Conservation (phyloP, 2,113 vertebrate species). For the Thamnaconus septentrionalis region DNA sequence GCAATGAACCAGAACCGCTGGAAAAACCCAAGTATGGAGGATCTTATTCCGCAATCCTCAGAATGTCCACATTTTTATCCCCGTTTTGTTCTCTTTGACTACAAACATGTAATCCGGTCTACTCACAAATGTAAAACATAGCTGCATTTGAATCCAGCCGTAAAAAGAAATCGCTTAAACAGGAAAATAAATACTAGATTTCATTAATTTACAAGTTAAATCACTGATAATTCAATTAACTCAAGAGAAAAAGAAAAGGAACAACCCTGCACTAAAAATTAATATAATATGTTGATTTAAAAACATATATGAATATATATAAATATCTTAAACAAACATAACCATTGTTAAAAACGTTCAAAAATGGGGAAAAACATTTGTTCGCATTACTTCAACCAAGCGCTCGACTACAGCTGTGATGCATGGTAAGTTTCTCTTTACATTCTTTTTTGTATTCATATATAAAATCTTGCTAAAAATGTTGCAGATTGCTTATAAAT, state of each 20-base stretch:
- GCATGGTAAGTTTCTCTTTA: constrained; percentile 63
- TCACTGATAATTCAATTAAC: too few relatives aligned
- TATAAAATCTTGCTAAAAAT: too few relatives aligned
- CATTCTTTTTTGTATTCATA: background rate
- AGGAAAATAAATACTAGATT: too few relatives aligned
- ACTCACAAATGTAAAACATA: background rate
- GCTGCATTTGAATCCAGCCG: background rate
- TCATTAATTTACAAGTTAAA: too few relatives aligned
- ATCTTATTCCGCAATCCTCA: background rate
- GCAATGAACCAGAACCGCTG: constrained; percentile 93
- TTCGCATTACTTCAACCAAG: constrained; percentile 32
- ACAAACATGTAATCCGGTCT: background rate
- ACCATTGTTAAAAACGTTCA: background rate
- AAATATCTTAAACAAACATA: background rate
- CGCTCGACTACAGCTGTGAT: constrained; percentile 42
- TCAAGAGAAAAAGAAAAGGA: too few relatives aligned
- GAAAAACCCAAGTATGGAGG: constrained; percentile 96
- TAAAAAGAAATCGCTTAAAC: background rate
- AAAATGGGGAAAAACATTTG: constrained; percentile 23
- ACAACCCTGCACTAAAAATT: too few relatives aligned
- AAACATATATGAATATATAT: background rate
- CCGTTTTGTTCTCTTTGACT: background rate
- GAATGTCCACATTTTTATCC: background rate
- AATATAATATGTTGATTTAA: too few relatives aligned
- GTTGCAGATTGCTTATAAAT: too few relatives aligned